phyloP scores from a whole-genome alignment of 2,888 invertebrate species.

The Mesorhabditis belari region DNA sequence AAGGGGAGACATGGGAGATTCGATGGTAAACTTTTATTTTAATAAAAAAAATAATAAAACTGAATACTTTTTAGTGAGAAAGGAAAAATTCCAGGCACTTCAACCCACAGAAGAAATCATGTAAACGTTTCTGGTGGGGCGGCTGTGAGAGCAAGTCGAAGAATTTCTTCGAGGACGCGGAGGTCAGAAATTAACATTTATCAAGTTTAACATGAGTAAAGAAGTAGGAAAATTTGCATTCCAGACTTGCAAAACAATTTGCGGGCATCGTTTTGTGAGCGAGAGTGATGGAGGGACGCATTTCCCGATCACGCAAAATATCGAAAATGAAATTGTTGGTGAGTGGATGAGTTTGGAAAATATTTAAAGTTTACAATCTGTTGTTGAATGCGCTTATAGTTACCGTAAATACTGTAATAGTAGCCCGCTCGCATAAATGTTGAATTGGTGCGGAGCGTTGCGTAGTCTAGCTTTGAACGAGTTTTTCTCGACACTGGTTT shows the following conservation, averaged over 20 bases:
- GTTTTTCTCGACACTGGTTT: too few relatives aligned
- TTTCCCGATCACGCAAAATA: too few relatives aligned
- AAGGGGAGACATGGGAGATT: slow-evolving; percentile 24
- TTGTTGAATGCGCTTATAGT: too few relatives aligned
- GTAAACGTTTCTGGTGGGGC: slow-evolving; percentile 48
- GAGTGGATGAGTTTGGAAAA: too few relatives aligned
- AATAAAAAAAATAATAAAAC: neutral
- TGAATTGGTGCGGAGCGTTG: too few relatives aligned
- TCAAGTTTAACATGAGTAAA: neutral
- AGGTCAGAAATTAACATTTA: slow-evolving; percentile 6
- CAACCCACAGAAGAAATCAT: slow-evolving; percentile 23
- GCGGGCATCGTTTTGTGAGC: slow-evolving; percentile 8
- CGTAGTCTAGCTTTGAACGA: too few relatives aligned
- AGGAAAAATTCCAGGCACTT: slow-evolving; percentile 23
- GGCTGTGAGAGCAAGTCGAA: slow-evolving; percentile 33
- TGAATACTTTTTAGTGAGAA: neutral
- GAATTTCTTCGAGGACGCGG: slow-evolving; percentile 27
- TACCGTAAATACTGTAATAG: too few relatives aligned
- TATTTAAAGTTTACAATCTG: too few relatives aligned
- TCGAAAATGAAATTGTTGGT: too few relatives aligned
- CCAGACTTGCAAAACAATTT: slow-evolving; percentile 9
- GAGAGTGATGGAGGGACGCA: too few relatives aligned
- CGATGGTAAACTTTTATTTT: neutral
- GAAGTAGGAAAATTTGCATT: neutral
- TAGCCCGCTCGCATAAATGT: too few relatives aligned